phyloP scores from a whole-genome alignment of 1,140 invertebrate genomes.

The Belonocnema kinseyi region DNA sequence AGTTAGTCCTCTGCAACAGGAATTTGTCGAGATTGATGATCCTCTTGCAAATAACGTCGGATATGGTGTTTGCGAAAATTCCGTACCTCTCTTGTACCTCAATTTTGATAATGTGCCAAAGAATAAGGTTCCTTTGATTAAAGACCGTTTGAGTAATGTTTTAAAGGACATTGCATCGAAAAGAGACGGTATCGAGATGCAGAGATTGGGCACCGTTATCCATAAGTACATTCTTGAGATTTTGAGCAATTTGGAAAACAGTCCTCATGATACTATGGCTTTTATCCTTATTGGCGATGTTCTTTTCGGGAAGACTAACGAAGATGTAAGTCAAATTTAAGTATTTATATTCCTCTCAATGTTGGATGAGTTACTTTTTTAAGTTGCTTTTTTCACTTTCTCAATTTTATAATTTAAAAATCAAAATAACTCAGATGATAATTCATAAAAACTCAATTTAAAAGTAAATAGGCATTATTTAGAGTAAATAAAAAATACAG shows the following conservation, averaged over 20 bases:
- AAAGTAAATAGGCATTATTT: too few relatives aligned
- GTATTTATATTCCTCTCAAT: too few relatives aligned
- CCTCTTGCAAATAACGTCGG: conserved; percentile 87
- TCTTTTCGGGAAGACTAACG: conserved; percentile 85
- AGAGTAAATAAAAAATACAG: too few relatives aligned
- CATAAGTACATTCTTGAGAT: conserved; percentile 84
- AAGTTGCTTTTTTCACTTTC: too few relatives aligned
- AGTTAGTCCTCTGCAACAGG: conserved; percentile 87
- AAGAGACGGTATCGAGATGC: conserved; percentile 83
- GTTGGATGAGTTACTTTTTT: too few relatives aligned
- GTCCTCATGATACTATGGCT: conserved; percentile 85
- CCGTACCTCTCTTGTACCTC: conserved; percentile 82
- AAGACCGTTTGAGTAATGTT: conserved; percentile 78
- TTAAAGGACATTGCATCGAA: conserved; percentile 75
- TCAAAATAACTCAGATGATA: too few relatives aligned
- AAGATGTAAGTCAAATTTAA: conserved; percentile 79
- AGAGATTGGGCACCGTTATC: conserved; percentile 83
- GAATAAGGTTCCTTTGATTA: conserved; percentile 80
- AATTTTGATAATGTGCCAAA: conserved; percentile 87
- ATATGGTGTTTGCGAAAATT: conserved; percentile 84
- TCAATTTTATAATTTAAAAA: too few relatives aligned
- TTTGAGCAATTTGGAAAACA: conserved; percentile 84
- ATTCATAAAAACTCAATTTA: too few relatives aligned
- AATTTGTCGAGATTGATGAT: conserved; percentile 90
- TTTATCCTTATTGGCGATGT: conserved; percentile 88